These are phyloP conservation scores for Alloscopus bannaensis DNA, from an alignment of 2,888 invertebrate genomes.

Conservation along the genomic window DNA sequence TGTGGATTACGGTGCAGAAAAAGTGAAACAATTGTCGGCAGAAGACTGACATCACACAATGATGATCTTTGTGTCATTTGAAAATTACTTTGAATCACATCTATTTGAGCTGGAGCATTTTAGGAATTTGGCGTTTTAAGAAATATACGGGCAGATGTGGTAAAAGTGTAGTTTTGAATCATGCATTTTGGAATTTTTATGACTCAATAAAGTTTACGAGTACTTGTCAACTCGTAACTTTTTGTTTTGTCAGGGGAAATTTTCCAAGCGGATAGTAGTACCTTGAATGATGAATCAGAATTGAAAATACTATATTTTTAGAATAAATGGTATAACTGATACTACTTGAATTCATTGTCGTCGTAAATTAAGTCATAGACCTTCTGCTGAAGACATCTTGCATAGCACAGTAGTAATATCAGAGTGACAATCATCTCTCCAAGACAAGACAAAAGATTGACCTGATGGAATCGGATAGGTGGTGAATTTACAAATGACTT, in stretches of 20 bases:
- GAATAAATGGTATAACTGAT: no score
- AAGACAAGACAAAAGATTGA: slow-evolving; percentile 40
- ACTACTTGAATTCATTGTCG: no score
- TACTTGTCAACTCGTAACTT: slow-evolving; percentile 1
- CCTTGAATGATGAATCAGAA: neutral
- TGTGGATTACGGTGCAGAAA: slow-evolving; percentile 54
- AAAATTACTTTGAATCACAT: slow-evolving; percentile 30
- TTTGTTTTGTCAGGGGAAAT: neutral
- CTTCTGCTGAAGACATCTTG: neutral
- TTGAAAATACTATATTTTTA: no score
- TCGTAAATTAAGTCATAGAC: neutral
- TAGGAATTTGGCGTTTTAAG: slow-evolving; percentile 39
- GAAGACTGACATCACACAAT: neutral
- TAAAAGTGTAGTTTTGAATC: no score
- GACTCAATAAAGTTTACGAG: slow-evolving; percentile 38
- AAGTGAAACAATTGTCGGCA: neutral
- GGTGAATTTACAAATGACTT: slow-evolving; percentile 64
- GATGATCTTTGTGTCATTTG: slow-evolving; percentile 18
- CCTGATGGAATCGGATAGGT: slow-evolving; percentile 50
- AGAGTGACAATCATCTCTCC: neutral
- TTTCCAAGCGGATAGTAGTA: neutral
- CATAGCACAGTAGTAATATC: neutral
- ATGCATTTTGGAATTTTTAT: no score
- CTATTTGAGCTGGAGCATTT: slow-evolving; percentile 29
- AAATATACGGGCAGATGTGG: slow-evolving; percentile 36